Conservation (phyloP, 2,888 invertebrate species). For the Xiphydria camelus region DNA sequence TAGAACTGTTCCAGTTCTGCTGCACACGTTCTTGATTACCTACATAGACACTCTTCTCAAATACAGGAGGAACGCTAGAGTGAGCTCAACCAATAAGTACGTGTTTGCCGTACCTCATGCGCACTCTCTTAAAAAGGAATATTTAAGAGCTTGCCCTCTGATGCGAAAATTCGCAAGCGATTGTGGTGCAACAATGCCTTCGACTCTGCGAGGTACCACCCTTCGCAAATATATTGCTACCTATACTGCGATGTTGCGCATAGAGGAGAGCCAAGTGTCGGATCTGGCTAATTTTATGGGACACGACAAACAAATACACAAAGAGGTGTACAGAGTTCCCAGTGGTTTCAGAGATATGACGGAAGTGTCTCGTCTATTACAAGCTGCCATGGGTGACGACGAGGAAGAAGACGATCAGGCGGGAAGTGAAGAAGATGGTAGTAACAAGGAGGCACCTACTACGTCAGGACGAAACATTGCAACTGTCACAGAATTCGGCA, state of each 20-base stretch:
- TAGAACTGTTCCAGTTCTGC: no score
- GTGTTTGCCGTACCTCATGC: constrained; percentile 9
- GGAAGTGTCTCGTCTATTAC: constrained; percentile 28
- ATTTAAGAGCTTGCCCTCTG: constrained; percentile 27
- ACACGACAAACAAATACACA: no score
- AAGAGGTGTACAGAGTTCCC: constrained; percentile 30
- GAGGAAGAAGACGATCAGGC: not conserved
- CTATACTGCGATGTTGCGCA: constrained; percentile 26
- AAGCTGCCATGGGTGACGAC: constrained; percentile 16
- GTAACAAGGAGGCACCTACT: not conserved
- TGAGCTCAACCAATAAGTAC: constrained; percentile 16
- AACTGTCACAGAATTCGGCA: not conserved
- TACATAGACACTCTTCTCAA: constrained; percentile 18
- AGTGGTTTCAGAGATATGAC: constrained; percentile 25
- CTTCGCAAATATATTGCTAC: no score
- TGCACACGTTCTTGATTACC: constrained; percentile 17
- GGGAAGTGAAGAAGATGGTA: not conserved
- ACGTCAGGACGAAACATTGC: not conserved
- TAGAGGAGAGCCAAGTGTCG: constrained; percentile 29
- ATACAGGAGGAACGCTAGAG: constrained; percentile 16
- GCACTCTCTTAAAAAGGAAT: constrained; percentile 7
- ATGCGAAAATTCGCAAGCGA: constrained; percentile 24
- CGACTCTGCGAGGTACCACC: constrained; percentile 26
- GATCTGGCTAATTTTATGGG: constrained; percentile 34
- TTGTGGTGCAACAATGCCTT: constrained; percentile 30